Evolutionary conservation across 2,113 vertebrate genomes (phyloP).

Genomic region (Tyto alba): DNA sequence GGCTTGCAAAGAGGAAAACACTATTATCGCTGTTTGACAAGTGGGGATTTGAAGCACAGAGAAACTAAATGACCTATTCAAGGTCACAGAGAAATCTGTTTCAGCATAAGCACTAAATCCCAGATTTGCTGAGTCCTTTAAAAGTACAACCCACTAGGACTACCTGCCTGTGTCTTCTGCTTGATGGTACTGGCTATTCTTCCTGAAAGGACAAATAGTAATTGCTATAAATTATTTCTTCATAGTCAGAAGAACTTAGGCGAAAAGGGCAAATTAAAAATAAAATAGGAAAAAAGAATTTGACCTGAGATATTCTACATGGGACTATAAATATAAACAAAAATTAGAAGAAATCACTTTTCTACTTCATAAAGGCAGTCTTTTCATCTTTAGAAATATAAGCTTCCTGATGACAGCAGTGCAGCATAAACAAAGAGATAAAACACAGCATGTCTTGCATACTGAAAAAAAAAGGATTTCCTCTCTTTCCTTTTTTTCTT

Average conservation of each 20-base stretch:
- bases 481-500: neutral
- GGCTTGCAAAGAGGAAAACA: neutral
- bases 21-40: neutral
- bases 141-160: neutral
- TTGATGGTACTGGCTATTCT: neutral
- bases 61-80: neutral
- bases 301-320: neutral
- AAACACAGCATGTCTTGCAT: neutral
- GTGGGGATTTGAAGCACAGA: neutral
- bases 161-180: neutral
- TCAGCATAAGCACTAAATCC: constrained; percentile 18
- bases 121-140: neutral
- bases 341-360: neutral
- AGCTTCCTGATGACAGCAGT: neutral
- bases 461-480: neutral
- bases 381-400: neutral
- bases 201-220: neutral
- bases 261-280: neutral
- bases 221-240: neutral
- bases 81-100: constrained; percentile 17
- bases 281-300: neutral
- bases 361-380: neutral
- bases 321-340: neutral
- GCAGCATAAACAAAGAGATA: neutral
- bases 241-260: neutral